Base-by-base conservation (phyloP, 2,888 invertebrate genomes). In the Myopa testacea region DNA sequence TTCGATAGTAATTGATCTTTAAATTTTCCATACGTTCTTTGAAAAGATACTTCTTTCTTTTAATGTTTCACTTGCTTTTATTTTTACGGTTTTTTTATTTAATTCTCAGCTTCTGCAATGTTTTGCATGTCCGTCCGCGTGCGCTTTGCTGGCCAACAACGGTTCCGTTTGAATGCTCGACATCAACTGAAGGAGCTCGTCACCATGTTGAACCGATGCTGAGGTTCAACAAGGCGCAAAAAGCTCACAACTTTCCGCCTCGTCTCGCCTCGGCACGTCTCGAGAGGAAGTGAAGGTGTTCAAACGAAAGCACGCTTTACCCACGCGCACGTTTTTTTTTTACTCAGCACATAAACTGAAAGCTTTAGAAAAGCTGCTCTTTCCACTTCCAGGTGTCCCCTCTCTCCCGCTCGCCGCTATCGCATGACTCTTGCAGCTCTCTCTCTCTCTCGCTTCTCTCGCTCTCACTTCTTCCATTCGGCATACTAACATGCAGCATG, bases 91-190 rank as follows among this genome's bases (percentile, higher is more conserved):
- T 63, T 45, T 26, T 62, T 62, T 12, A 0, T 70, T 63, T 72
- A 26, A 45, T 62, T 70, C 52, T 74, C 63, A 52, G 45, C 52
- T 74, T 65, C 34, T 75, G 75, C 75, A 75, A 69, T 69, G 40
- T 68, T 75, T 75, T 73, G 37, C 75, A 19, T 58, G 2, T 68
- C 69, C 75, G 55, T 69, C 45, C 55, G 4, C 55, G 4, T 60
- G 4, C 62, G 34, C 26, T n/a, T 55, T n/a, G 14, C 55, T 65
- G 14, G 16, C 75, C 75, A 75, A 75, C 75, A 75, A 75, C 75
- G 34, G 45, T 52, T 69, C 82, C 83, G 81, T 79, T 81, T 81
- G 80, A 79, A 81, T 77, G 80, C 82, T 82, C 78, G 80, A 82
- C 82, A 82, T 81, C 81, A 82, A 83, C 83, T 83, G 79, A 79